Percentiles rank a stretch among this genome's conserved stretches.
Evolutionary conservation across 64 coral and sea anemone genomes (phyloP).

Genomic region (Exaiptasia diaphana): DNA sequence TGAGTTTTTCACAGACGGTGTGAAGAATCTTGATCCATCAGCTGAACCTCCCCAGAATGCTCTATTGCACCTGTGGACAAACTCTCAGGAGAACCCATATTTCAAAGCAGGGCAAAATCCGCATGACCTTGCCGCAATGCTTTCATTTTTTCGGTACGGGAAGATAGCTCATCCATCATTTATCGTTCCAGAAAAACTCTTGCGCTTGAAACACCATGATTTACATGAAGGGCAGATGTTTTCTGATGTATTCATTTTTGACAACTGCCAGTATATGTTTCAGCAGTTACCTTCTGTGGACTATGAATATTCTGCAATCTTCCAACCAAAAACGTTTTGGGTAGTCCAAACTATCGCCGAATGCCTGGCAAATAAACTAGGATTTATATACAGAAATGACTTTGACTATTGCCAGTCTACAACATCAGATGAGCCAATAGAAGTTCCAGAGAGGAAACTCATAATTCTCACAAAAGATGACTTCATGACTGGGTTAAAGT

Average conservation of each 20-base stretch:
- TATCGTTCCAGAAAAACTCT: conserved; percentile 24
- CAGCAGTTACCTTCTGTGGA: conserved; percentile 30
- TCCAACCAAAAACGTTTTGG: no score
- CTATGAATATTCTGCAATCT: no score
- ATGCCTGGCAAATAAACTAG: no score
- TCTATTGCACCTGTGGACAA: neutral
- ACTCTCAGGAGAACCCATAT: no score
- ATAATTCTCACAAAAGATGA: no score
- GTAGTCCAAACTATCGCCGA: no score
- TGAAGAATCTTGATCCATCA: conserved; percentile 25
- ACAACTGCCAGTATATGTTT: conserved; percentile 55
- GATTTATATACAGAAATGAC: no score
- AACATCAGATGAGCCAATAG: no score
- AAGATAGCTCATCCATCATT: conserved; percentile 54
- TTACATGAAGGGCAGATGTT: conserved; percentile 36
- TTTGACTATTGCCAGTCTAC: no score
- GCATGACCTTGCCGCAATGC: neutral
- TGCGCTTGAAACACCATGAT: conserved; percentile 13
- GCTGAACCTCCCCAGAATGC: neutral
- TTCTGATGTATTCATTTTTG: conserved; percentile 62
- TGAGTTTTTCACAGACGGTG: no score
- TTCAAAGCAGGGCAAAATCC: neutral
- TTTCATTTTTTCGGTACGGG: conserved; percentile 33
- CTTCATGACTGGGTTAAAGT: no score
- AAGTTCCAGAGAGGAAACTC: no score